phyloP scores from a whole-genome alignment of 1,140 invertebrate genomes.

The Varroa destructor region DNA sequence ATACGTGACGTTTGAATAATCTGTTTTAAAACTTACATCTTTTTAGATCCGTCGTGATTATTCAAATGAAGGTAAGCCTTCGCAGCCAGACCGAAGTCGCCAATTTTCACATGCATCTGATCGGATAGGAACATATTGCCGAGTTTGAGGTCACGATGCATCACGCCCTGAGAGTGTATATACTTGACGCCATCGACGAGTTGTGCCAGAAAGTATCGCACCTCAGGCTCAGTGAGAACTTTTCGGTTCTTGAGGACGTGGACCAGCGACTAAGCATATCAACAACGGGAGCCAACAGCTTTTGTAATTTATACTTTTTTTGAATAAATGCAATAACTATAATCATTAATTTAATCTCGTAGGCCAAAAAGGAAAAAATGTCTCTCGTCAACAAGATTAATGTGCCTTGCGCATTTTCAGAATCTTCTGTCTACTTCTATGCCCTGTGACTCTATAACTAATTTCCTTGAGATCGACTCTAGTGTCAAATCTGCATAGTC shows the following conservation, averaged over 20 bases:
- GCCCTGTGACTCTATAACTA: too few species aligned
- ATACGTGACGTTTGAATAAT: too few species aligned
- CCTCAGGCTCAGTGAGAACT: slow-evolving; percentile 87
- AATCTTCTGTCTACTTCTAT: too few species aligned
- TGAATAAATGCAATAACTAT: too few species aligned
- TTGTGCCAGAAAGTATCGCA: slow-evolving; percentile 85
- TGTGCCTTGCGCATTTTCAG: too few species aligned
- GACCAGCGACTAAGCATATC: slow-evolving; percentile 43
- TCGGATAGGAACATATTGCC: slow-evolving; percentile 93
- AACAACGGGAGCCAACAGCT: slow-evolving; percentile 36
- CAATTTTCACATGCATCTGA: slow-evolving; percentile 87
- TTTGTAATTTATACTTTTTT: background rate
- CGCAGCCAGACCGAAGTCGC: slow-evolving; percentile 92
- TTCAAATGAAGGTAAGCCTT: slow-evolving; percentile 50
- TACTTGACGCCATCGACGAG: slow-evolving; percentile 83
- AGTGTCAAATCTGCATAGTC: too few species aligned
- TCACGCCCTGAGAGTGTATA: slow-evolving; percentile 69
- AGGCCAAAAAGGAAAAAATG: too few species aligned
- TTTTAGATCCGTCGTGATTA: slow-evolving; percentile 59
- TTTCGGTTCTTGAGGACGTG: slow-evolving; percentile 67
- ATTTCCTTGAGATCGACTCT: too few species aligned
- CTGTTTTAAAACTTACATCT: slow-evolving; percentile 46
- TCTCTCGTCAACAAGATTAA: too few species aligned
- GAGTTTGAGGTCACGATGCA: slow-evolving; percentile 90
- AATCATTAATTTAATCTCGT: too few species aligned